phyloP scores from a whole-genome alignment of 2,888 invertebrate species.

The Rhogogaster chlorosoma region DNA sequence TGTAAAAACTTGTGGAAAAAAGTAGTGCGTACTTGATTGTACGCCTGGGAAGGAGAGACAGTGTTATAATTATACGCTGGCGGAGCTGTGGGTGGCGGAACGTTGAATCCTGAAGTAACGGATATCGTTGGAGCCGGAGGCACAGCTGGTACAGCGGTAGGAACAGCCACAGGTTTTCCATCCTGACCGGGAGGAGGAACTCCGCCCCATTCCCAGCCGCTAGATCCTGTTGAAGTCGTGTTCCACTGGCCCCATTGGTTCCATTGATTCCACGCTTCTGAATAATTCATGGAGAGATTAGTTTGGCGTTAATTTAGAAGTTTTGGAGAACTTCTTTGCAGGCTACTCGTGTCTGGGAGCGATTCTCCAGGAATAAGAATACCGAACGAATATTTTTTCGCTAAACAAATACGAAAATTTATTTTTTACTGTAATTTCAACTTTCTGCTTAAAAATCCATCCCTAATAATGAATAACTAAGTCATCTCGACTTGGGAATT shows the following conservation, averaged over 20 bases:
- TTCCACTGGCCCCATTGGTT: slow-evolving; percentile 74
- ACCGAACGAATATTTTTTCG: no score
- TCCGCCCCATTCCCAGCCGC: slow-evolving; percentile 75
- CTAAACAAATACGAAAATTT: no score
- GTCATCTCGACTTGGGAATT: no score
- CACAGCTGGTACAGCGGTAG: slow-evolving; percentile 64
- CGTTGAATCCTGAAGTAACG: slow-evolving; percentile 66
- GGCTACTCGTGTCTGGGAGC: no score
- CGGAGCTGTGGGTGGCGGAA: slow-evolving; percentile 69
- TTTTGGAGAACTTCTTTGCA: not conserved
- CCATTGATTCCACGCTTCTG: slow-evolving; percentile 73
- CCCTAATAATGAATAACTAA: no score
- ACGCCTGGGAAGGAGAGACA: slow-evolving; percentile 67
- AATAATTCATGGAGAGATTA: not conserved
- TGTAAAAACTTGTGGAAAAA: not conserved
- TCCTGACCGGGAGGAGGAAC: slow-evolving; percentile 73
- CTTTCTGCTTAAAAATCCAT: no score
- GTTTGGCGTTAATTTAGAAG: not conserved
- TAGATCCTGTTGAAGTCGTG: slow-evolving; percentile 67
- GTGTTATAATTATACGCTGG: slow-evolving; percentile 71
- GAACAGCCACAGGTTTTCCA: slow-evolving; percentile 71
- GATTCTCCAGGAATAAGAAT: no score
- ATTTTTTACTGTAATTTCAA: no score
- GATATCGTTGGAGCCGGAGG: slow-evolving; percentile 74
- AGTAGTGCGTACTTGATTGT: slow-evolving; percentile 68